Percentiles rank a stretch among this genome's conserved stretches.
phyloP scores from a whole-genome alignment of 2,888 invertebrate species.

The Tipula helvola region DNA sequence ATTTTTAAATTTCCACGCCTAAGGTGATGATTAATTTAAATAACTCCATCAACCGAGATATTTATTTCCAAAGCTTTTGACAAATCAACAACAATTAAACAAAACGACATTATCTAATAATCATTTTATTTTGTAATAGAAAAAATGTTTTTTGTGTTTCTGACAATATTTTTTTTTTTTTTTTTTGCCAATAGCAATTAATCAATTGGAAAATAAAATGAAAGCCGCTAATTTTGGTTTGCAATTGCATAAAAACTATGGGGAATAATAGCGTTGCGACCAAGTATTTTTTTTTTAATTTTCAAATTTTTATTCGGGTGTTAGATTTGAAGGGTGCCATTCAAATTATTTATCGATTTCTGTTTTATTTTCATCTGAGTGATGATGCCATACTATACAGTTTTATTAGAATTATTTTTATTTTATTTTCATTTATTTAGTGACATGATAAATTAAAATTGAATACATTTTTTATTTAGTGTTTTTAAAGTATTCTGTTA shows the following conservation, averaged over 20 bases:
- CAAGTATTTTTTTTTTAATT: not conserved
- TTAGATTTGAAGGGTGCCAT: not conserved
- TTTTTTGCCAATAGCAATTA: not conserved
- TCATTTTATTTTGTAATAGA: not conserved
- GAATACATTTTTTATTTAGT: not conserved
- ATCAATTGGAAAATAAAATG: not conserved
- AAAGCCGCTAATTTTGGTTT: not conserved
- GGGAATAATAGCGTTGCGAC: not conserved
- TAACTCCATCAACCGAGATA: not conserved
- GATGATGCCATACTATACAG: not conserved
- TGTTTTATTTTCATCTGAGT: not conserved
- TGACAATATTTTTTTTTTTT: not conserved
- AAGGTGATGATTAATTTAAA: not conserved
- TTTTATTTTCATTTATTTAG: not conserved
- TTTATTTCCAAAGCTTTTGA: not conserved
- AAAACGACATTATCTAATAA: not conserved
- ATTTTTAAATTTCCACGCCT: not conserved
- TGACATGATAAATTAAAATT: not conserved
- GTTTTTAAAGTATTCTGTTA: not conserved
- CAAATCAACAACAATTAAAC: not conserved
- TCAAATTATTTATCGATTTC: not conserved
- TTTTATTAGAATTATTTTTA: not conserved
- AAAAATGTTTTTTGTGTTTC: not conserved
- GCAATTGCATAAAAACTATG: not conserved
- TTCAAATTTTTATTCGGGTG: not conserved